A percentile compares a stretch with the other conserved stretches of the same genome.
Conservation (phyloP, 2,888 invertebrate species). For the Drosophila borborema region DNA sequence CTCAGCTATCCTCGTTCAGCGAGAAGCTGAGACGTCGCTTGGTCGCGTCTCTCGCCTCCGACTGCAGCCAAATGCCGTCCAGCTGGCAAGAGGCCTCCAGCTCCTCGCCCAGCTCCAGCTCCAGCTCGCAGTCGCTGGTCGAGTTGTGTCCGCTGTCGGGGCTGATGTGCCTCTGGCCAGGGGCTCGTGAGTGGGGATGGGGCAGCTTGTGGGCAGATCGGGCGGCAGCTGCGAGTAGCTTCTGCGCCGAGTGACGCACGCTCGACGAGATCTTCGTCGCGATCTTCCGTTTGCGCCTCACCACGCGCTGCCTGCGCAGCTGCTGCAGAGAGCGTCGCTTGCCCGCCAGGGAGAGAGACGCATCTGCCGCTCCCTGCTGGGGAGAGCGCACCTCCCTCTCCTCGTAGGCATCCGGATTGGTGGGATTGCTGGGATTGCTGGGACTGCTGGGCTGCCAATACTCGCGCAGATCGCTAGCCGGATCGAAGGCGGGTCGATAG, state of each 20-base stretch:
- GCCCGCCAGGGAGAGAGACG: slow-evolving; percentile 5
- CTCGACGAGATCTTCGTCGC: slow-evolving; percentile 68
- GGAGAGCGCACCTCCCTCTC: slow-evolving; percentile 83
- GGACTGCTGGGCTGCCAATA: slow-evolving; percentile 75
- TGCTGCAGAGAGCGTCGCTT: slow-evolving; percentile 60
- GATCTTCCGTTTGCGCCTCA: slow-evolving; percentile 82
- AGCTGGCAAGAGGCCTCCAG: slow-evolving; percentile 58
- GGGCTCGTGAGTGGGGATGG: neutral
- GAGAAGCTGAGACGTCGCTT: slow-evolving; percentile 74
- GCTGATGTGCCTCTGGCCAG: slow-evolving; percentile 68
- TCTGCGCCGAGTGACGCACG: slow-evolving; percentile 81
- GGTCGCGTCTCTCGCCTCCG: slow-evolving; percentile 59
- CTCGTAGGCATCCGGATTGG: slow-evolving; percentile 50
- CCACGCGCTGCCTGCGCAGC: slow-evolving; percentile 81
- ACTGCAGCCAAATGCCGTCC: slow-evolving; percentile 64
- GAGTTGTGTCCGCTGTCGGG: slow-evolving; percentile 85
- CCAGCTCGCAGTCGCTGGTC: slow-evolving; percentile 73
- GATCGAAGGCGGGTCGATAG: slow-evolving; percentile 84
- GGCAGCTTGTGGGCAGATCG: slow-evolving; percentile 48
- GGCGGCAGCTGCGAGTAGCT: slow-evolving; percentile 53
- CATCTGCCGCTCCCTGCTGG: slow-evolving; percentile 35
- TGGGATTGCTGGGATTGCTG: neutral
- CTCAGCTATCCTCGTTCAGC: slow-evolving; percentile 49
- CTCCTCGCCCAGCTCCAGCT: slow-evolving; percentile 43
- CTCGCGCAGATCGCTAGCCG: slow-evolving; percentile 84